Base-by-base conservation (phyloP, 2,797 vertebrate species). In the Betta splendens region DNA sequence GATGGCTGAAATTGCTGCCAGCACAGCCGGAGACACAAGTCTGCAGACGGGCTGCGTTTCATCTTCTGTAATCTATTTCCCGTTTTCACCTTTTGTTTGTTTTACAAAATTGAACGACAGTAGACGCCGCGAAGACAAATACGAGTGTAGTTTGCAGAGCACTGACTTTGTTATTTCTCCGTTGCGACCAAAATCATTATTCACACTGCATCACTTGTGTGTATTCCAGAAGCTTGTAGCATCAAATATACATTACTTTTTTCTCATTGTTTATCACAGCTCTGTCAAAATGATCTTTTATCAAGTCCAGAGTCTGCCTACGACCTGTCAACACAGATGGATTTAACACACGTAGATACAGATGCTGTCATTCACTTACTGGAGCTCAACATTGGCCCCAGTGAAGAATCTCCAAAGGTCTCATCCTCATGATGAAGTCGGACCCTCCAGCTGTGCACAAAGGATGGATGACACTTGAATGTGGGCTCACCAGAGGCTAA, bases 1-100 rank as follows among this genome's bases (percentile, higher is more conserved):
- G 63, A 54, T 49, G 53, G 52, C 51, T 49, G 50, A 74, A 69
- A 29, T 54, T 48, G 47, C 23, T 20, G 56, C 51, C 36, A 62
- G 65, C 45, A 13, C 26, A 64, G 55, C 40, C 51, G 20, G 37
- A 64, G 55, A 47, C 11, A 28, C 1, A 47, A 33, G 65, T 40
- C 25, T 51, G 60, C 56, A 43, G 53, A 32, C 7, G 1, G 16
- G 60, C 55, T 42, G 57, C 39, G 21, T 75, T 72, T 74, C 31
- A 71, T 52, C 66, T 55, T 53, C 36, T 48, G 17, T 40, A 11
- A 55, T 49, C 10, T 4, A 26, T 39, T 46, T 53, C 9, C 23
- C 37, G 15, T 18, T 51, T 51, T 23, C 11, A 12, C 35, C 17
- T 53, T 39, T 42, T 36, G 17, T 4, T 32, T 47, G 29, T 51